Evolutionary conservation across 1,140 invertebrate species (phyloP).

Genomic region (Aplysia californica): DNA sequence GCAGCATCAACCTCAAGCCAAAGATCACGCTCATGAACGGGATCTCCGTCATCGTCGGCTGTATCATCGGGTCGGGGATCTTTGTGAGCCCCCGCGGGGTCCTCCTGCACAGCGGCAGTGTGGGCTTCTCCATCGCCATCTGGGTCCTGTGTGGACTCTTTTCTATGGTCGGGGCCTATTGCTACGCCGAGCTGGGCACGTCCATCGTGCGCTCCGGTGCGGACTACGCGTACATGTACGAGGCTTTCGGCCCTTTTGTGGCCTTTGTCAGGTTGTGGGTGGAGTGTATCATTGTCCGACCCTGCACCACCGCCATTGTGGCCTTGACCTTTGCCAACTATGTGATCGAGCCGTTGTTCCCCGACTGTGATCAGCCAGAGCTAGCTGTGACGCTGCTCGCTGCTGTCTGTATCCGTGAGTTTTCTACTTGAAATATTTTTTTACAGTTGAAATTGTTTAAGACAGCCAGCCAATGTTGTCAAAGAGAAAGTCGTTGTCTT

Average conservation of each 20-base stretch:
- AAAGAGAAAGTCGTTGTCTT: too few species aligned
- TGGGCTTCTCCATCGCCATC: slow-evolving; percentile 86
- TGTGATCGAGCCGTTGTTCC: slow-evolving; percentile 66
- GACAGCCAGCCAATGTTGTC: background rate
- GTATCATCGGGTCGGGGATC: slow-evolving; percentile 80
- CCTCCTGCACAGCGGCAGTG: slow-evolving; percentile 82
- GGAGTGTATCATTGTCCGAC: slow-evolving; percentile 78
- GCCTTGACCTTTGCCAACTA: slow-evolving; percentile 67
- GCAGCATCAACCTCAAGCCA: slow-evolving; percentile 52
- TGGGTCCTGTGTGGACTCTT: slow-evolving; percentile 86
- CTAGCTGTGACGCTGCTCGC: slow-evolving; percentile 59
- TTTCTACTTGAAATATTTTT: too few species aligned
- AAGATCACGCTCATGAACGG: slow-evolving; percentile 63
- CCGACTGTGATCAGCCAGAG: slow-evolving; percentile 62
- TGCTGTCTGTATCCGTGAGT: slow-evolving; percentile 64
- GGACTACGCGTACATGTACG: slow-evolving; percentile 66
- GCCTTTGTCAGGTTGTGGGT: slow-evolving; percentile 72
- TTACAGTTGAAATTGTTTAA: background rate
- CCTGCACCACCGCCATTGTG: slow-evolving; percentile 72
- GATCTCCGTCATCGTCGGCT: slow-evolving; percentile 64
- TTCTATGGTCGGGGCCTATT: slow-evolving; percentile 75
- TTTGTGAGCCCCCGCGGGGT: slow-evolving; percentile 96
- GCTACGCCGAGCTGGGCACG: slow-evolving; percentile 66
- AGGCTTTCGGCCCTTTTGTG: slow-evolving; percentile 65
- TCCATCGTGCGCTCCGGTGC: slow-evolving; percentile 61